Evolutionary conservation across 92 coral and sea anemone genomes (phyloP).

Genomic region (Epizoanthus rinbou): DNA sequence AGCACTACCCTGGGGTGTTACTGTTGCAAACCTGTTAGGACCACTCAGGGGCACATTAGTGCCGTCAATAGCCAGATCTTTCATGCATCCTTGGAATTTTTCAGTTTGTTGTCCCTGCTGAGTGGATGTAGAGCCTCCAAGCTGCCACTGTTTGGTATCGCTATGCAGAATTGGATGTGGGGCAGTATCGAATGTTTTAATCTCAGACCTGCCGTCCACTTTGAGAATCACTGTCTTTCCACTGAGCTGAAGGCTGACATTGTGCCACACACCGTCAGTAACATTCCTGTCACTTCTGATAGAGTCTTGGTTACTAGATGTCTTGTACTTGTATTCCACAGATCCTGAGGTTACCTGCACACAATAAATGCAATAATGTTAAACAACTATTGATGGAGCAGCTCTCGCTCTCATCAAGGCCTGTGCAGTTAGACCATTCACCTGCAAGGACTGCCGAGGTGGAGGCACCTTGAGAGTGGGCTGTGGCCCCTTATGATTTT

Average conservation of each 20-base stretch:
- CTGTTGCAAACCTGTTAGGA: conserved; percentile 73
- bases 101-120: conserved; percentile 36
- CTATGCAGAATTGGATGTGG: conserved; percentile 80
- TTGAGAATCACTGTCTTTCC: conserved; percentile 67
- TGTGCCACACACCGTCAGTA: conserved; percentile 91
- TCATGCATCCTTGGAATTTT: conserved; percentile 89
- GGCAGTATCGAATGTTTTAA: conserved; percentile 50
- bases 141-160: conserved; percentile 73
- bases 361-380: background rate
- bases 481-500: no score
- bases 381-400: no score
- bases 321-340: conserved; percentile 65
- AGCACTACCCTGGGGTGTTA: conserved; percentile 68
- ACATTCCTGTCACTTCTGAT: conserved; percentile 44
- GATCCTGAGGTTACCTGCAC: conserved; percentile 62
- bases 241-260: conserved; percentile 68
- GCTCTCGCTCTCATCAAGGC: no score
- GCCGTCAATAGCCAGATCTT: conserved; percentile 73
- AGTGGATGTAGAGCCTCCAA: conserved; percentile 65
- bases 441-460: no score
- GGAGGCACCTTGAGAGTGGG: no score
- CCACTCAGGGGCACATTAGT: conserved; percentile 78
- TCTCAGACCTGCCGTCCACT: conserved; percentile 50
- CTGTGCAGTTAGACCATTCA: no score
- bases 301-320: conserved; percentile 49